Evolutionary conservation across 2,888 invertebrate species (phyloP), one percentile per base, ranked within the genome.

Genomic region (Syrphus vitripennis): DNA sequence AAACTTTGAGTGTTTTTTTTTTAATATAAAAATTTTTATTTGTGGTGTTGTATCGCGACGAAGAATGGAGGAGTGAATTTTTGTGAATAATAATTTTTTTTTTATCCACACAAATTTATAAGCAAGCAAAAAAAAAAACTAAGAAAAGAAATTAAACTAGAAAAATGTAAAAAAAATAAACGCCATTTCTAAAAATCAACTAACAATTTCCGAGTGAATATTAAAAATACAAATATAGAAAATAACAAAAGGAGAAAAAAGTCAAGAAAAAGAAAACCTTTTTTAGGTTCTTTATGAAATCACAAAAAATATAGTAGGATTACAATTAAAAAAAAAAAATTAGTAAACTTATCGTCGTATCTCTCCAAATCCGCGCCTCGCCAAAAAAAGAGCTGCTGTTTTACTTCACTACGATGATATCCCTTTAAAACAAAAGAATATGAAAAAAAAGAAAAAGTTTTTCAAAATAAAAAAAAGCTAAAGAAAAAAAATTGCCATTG

Each of bases 41-140:
- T 86, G 84, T 86, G 78, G 77, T 86, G 82, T 86, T 86, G 77
- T 86, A 86, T 86, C 82, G 86, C 78, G 61, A 40, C 21, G 26
- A 65, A 82, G 86, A 82, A 86, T 86, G 86, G 82, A 71, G 86
- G 82, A 86, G 86, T 82, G 82, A 78, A 78, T 86, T 83, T 86
- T 74, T 78, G 77, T 82, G 74, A 86, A 77, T 86, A 63, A 63
- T 63, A 65, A 65, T 76, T 78, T 79, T 80, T 79, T 80, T 78
- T 86, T 77, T 82, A 81, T 69, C 61, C 71, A 67, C 63, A 65
- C 72, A 74, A 67, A 34, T 59, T n/a, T 70, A 67, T 63, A 74
- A 76, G 61, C 48, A 69, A 81, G 75, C 31, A n/a, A 31, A 48
- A 69, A 84, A 76, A 37, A 26, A 55, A 65, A 74, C n/a, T n/a